Evolutionary conservation across 2,113 vertebrate genomes (phyloP), one percentile per base, ranked within the genome.

Genomic region (Cichladusa arquata): DNA sequence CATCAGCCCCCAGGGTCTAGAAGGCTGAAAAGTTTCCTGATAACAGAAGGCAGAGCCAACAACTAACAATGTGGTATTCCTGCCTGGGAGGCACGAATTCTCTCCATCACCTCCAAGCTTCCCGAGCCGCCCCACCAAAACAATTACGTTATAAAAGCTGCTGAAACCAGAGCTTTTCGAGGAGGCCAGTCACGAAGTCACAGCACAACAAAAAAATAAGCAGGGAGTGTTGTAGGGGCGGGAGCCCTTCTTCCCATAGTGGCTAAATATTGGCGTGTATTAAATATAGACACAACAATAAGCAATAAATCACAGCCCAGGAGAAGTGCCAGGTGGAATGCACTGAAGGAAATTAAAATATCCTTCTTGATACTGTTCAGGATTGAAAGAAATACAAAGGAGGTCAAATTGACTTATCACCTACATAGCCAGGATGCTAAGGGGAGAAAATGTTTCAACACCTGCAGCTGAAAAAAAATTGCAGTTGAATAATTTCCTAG

Each of bases 241-340:
- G 72, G 65, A 93, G 86, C 54, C 33, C 81, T 93, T 86, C 76
- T 73, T 93, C 76, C 71, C 9, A 3, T 53, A 84, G 72, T 65
- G 70, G 31, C 79, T 86, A 67, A 81, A 66, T 95, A 95, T 83
- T 73, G 81, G 93, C 72, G 54, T 84, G 57, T 95, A 94, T 96
- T 97, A 96, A 96, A 94, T 56, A 95, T 5, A 94, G 81, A 69
- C 93, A 93, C 81, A 92, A 95, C 90, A 96, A 92, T 71, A 96
- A 96, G 92, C 95, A 95, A 97, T 96, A 97, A 97, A 97, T 97
- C 95, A 97, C 81, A 84, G 88, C n/a, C 88, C 93, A 93, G 81
- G 88, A 95, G 88, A 96, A 93, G 84, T 92, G 91, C 91, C 97
- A 97, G 86, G 83, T 86, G 65, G 90, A 96, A 96, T 57, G 65